Base-by-base conservation (phyloP, 2,797 vertebrate genomes). In the Eptatretus atami region DNA sequence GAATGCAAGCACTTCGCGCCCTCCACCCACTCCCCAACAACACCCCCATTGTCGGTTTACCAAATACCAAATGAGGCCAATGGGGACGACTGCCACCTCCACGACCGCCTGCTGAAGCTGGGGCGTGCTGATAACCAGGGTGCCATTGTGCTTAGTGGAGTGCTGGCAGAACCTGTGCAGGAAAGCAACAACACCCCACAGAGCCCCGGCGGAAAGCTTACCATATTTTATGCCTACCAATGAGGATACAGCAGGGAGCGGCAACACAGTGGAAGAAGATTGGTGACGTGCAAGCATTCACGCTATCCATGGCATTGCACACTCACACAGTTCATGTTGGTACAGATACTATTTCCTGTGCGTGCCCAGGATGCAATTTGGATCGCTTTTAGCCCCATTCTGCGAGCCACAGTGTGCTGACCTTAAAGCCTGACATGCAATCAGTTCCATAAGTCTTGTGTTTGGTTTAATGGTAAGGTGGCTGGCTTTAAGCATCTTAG, bases 381-480 rank as follows among this genome's bases (percentile, higher is more conserved):
- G 88, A 63, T n/a, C 86, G 90, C 63, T n/a, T 98, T 88, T 67
- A 88, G 92, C n/a, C 71, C 75, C 81, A 31, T 98, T 96, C 76
- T 98, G 92, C 70, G 90, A 98, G 71, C 92, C 92, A n/a, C 92
- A 98, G 75, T 98, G 88, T 72, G 96, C 92, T 66, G 92, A 95
- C 67, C 87, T 98, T 64, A 92, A 60, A 24, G 24, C 55, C 31
- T 44, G 31, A 44, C 31, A 44, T 44, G 31, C 31, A 44, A n/a
- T 44, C 31, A 44, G 31, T 44, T 44, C 31, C 31, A 44, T 19
- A 44, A 44, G 31, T 8, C 31, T 44, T 4, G 31, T 44, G 31
- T 44, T 19, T 44, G 31, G 31, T 8, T 44, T 44, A 44, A 44
- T 8, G 3, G 31, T 44, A 44, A 44, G 31, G 31, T 8, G 6